Conservation (phyloP, 1,140 invertebrate species). For the Drosophila ironensis region DNA sequence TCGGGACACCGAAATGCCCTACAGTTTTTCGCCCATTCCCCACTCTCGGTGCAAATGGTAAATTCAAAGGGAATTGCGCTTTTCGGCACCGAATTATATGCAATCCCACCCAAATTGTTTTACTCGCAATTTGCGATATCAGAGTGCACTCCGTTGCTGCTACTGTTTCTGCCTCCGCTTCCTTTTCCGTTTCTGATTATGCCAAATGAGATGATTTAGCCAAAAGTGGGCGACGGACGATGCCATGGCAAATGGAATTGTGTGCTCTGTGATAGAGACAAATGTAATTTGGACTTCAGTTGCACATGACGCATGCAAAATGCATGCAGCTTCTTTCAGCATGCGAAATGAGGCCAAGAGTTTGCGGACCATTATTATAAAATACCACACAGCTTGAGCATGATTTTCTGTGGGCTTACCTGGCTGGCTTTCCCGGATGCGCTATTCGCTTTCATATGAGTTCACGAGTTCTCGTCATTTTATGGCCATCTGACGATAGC, state of each 20-base stretch:
- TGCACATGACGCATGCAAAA: conserved; percentile 7
- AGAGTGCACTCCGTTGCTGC: background rate
- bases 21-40: conserved; percentile 9
- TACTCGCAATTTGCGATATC: conserved; percentile 30
- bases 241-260: conserved; percentile 10
- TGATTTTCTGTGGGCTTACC: conserved; percentile 7
- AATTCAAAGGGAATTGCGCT: conserved; percentile 51
- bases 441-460: conserved; percentile 8
- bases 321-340: conserved; percentile 11
- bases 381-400: conserved; percentile 7
- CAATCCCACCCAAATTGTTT: conserved; percentile 41
- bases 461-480: background rate
- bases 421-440: background rate
- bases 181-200: conserved; percentile 37
- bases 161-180: background rate
- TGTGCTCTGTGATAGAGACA: conserved; percentile 9
- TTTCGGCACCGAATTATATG: conserved; percentile 25
- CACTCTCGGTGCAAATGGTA: conserved; percentile 29
- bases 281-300: conserved; percentile 20
- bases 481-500: background rate
- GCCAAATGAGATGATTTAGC: conserved; percentile 26
- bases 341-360: conserved; percentile 16
- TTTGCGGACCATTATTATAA: conserved; percentile 10
- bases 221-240: background rate
- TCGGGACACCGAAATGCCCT: conserved; percentile 2